Percentiles rank a stretch among this genome's conserved stretches.
Conservation (phyloP, 2,113 vertebrate species). For the Vanacampus margaritifer region DNA sequence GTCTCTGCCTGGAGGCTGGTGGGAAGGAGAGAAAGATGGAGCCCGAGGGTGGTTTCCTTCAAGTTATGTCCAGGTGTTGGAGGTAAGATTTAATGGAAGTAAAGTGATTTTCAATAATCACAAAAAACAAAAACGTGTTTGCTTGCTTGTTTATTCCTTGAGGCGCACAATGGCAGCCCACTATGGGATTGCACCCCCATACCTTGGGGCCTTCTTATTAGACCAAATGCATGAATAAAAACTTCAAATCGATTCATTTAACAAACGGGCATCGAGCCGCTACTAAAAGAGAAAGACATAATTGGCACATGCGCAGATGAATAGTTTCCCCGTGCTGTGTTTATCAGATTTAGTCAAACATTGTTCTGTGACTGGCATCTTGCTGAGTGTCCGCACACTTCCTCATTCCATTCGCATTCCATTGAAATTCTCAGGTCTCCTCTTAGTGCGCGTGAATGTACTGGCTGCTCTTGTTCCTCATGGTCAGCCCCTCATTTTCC, state of each 20-base stretch:
- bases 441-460: constrained; percentile 28
- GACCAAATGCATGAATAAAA: background rate
- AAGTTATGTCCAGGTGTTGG: constrained; percentile 89
- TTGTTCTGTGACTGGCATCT: constrained; percentile 2
- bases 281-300: constrained; percentile 17
- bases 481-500: background rate
- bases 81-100: constrained; percentile 71
- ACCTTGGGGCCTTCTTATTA: no score
- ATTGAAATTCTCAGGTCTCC: constrained; percentile 38
- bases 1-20: constrained; percentile 89
- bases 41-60: constrained; percentile 90
- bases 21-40: constrained; percentile 95
- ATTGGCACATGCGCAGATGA: constrained; percentile 32
- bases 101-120: no score
- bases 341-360: constrained; percentile 41
- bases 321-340: constrained; percentile 20
- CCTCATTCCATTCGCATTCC: constrained; percentile 69
- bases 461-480: constrained; percentile 11
- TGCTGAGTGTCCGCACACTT: constrained; percentile 38
- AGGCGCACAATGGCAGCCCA: no score
- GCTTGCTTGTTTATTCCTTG: no score
- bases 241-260: background rate
- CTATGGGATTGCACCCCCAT: no score
- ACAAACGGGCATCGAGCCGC: background rate
- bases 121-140: no score